These are phyloP conservation scores for Herpetotheres cachinnans DNA, from an alignment of 2,113 vertebrate genomes.

Conservation along the genomic window DNA sequence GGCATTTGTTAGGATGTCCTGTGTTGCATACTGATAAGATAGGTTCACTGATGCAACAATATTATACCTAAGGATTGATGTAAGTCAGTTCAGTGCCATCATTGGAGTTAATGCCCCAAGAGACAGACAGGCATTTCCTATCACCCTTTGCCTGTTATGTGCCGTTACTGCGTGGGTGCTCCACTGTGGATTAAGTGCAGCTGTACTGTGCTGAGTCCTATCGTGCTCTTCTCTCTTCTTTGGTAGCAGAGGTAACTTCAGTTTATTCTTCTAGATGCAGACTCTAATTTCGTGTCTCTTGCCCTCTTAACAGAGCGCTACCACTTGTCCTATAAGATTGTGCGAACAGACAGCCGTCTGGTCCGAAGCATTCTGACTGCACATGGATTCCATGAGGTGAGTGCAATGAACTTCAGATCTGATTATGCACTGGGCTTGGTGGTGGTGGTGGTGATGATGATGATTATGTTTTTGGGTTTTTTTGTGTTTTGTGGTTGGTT, in stretches of 20 bases:
- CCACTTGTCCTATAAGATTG: slow-evolving; percentile 93
- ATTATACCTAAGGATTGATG: neutral
- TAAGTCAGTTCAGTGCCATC: neutral
- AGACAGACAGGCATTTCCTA: neutral
- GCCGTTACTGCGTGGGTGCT: neutral
- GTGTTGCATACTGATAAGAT: neutral
- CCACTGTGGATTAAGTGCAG: neutral
- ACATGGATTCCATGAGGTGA: slow-evolving; percentile 95
- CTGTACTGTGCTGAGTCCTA: neutral
- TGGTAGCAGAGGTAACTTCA: neutral
- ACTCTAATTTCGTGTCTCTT: neutral
- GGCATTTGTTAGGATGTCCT: neutral
- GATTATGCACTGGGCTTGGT: neutral
- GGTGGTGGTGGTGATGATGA: no score
- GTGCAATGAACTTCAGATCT: neutral
- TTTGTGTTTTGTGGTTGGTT: neutral
- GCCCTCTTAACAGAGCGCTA: slow-evolving; percentile 80
- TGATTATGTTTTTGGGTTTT: neutral
- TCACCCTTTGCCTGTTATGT: neutral
- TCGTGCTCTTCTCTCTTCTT: neutral
- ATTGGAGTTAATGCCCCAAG: neutral
- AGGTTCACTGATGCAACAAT: neutral
- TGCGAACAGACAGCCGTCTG: slow-evolving; percentile 93
- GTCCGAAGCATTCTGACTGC: slow-evolving; percentile 89
- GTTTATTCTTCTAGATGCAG: neutral